A percentile compares a stretch with the other conserved stretches of the same genome.
Evolutionary conservation across 2,113 vertebrate species (phyloP).

Genomic region (Rhabdomys dilectus): DNA sequence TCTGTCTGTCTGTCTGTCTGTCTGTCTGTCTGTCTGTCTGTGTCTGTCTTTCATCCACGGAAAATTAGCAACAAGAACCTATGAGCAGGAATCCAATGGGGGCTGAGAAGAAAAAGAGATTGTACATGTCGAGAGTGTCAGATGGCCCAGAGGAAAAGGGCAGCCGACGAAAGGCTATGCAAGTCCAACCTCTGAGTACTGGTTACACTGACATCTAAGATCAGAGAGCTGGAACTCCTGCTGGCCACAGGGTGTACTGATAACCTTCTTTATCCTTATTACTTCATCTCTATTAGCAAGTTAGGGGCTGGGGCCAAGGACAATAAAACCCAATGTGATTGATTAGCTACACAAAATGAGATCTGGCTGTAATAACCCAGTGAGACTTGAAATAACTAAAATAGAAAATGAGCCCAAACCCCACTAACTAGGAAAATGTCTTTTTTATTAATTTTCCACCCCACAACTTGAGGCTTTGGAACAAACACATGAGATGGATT

Average conservation of each 20-base stretch:
- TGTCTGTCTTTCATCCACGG: no score
- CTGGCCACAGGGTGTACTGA: not conserved
- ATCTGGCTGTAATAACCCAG: not conserved
- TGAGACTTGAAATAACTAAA: not conserved
- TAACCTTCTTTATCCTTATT: not conserved
- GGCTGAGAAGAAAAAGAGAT: not conserved
- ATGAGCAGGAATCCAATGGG: not conserved
- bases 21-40: no score
- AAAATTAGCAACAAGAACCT: not conserved
- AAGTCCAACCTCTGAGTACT: not conserved
- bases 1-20: no score
- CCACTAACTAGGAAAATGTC: not conserved
- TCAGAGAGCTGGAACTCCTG: not conserved
- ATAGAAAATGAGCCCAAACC: not conserved
- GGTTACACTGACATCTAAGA: not conserved
- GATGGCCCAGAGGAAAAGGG: not conserved
- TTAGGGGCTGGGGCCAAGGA: not conserved
- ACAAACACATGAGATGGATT: not conserved
- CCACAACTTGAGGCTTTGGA: not conserved
- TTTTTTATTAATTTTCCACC: not conserved
- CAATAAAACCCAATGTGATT: not conserved
- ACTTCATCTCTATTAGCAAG: not conserved
- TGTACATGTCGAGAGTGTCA: rapidly evolving
- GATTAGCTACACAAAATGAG: not conserved
- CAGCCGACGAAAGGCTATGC: not conserved